These are phyloP conservation scores for Colius striatus DNA, from an alignment of 2,113 vertebrate species.

Conservation along the genomic window DNA sequence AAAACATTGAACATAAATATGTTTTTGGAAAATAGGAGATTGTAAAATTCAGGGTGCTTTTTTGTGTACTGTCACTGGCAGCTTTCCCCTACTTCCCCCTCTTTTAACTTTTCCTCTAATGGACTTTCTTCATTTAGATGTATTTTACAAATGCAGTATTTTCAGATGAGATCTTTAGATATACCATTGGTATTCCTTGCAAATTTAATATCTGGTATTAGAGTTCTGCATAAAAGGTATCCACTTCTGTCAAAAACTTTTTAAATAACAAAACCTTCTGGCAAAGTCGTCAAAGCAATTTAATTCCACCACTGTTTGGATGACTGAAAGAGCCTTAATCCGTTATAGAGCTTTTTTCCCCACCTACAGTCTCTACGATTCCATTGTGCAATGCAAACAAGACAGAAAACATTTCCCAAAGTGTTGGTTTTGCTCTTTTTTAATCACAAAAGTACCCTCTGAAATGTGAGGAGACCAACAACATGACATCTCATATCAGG, in stretches of 20 bases:
- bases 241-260: neutral
- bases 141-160: neutral
- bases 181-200: neutral
- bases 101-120: neutral
- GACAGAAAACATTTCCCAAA: neutral
- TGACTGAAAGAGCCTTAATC: neutral
- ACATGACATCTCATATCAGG: rapidly evolving
- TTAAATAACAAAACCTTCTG: neutral
- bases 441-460: neutral
- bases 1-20: neutral
- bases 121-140: neutral
- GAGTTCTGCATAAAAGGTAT: neutral
- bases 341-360: neutral
- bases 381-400: neutral
- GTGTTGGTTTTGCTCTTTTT: neutral
- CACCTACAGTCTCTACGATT: neutral
- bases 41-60: neutral
- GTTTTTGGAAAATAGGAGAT: neutral
- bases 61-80: neutral
- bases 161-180: neutral
- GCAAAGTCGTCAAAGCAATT: neutral
- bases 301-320: neutral
- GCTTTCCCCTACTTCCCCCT: neutral
- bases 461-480: neutral
- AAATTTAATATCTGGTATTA: neutral